Percentiles rank a stretch among this genome's conserved stretches.
Conservation (phyloP, 2,888 invertebrate genomes). For the Sympetrum striolatum region DNA sequence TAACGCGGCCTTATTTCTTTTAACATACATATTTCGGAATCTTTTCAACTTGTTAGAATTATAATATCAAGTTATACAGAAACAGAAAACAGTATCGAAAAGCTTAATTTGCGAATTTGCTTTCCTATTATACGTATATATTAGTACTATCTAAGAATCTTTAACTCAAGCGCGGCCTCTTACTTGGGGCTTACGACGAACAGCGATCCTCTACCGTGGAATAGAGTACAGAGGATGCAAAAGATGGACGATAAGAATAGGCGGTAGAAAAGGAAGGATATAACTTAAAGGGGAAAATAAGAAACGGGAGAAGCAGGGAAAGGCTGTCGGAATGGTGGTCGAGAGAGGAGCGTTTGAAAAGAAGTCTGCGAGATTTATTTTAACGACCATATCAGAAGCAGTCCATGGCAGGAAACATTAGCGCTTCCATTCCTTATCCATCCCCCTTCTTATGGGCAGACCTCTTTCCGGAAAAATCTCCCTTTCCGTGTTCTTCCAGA, state of each 20-base stretch:
- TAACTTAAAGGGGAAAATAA: too few species aligned
- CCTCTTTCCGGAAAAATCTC: neutral
- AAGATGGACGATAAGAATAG: neutral
- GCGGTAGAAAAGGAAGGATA: neutral
- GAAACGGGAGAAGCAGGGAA: neutral
- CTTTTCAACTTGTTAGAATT: too few species aligned
- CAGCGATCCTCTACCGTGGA: too few species aligned
- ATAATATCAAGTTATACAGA: too few species aligned
- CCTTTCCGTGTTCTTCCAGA: neutral
- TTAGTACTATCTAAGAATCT: too few species aligned
- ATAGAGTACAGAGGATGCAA: neutral
- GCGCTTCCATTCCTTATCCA: neutral
- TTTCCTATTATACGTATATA: too few species aligned
- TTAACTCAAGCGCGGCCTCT: too few species aligned
- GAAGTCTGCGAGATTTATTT: slow-evolving; percentile 23
- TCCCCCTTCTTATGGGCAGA: neutral
- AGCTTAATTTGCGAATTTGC: too few species aligned
- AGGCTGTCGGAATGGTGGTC: neutral
- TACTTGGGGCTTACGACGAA: too few species aligned
- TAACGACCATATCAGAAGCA: slow-evolving; percentile 33
- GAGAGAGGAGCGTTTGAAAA: neutral
- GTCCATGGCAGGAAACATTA: slow-evolving; percentile 34
- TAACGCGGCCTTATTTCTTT: too few species aligned
- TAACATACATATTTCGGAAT: too few species aligned
- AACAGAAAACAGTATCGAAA: too few species aligned